phyloP scores from a whole-genome alignment of 1,140 invertebrate species.

The Stratiolaelaps scimitus region DNA sequence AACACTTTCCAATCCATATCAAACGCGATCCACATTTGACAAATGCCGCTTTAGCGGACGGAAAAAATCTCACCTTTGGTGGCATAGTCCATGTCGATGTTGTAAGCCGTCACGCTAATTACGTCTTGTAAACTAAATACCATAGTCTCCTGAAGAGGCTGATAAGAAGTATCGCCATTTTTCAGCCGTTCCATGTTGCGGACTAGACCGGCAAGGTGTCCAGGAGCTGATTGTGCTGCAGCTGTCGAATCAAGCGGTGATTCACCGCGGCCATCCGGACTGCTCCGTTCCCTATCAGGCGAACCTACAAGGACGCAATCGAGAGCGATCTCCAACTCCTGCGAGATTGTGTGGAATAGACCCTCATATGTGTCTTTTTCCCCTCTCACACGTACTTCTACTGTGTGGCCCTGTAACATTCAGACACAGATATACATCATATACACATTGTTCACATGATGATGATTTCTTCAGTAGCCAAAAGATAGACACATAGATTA shows the following conservation, averaged over 20 bases:
- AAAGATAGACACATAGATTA: neutral
- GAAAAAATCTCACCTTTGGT: neutral
- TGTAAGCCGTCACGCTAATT: conserved; percentile 14
- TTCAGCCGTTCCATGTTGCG: conserved; percentile 6
- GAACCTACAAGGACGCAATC: neutral
- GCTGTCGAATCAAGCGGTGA: neutral
- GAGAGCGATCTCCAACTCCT: neutral
- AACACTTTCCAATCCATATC: too few relatives aligned
- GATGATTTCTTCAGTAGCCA: neutral
- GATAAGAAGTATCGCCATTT: neutral
- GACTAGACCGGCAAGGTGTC: neutral
- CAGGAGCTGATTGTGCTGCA: conserved; percentile 2
- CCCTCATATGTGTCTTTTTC: conserved; percentile 22
- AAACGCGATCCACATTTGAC: too few relatives aligned
- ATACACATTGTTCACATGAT: neutral
- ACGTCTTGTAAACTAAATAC: conserved; percentile 6
- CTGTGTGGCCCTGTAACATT: conserved; percentile 2
- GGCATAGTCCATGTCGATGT: conserved; percentile 15
- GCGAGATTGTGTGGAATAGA: neutral
- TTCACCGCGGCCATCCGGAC: too few relatives aligned
- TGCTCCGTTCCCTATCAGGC: neutral
- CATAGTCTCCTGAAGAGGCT: conserved; percentile 18
- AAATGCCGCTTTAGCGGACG: too few relatives aligned
- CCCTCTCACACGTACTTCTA: conserved; percentile 10
- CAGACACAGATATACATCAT: neutral